A percentile compares a stretch with the other conserved stretches of the same genome.
These are phyloP conservation scores for Anneissia japonica DNA, from an alignment of 35 echinoderm and acorn worm genomes.

Conservation along the genomic window DNA sequence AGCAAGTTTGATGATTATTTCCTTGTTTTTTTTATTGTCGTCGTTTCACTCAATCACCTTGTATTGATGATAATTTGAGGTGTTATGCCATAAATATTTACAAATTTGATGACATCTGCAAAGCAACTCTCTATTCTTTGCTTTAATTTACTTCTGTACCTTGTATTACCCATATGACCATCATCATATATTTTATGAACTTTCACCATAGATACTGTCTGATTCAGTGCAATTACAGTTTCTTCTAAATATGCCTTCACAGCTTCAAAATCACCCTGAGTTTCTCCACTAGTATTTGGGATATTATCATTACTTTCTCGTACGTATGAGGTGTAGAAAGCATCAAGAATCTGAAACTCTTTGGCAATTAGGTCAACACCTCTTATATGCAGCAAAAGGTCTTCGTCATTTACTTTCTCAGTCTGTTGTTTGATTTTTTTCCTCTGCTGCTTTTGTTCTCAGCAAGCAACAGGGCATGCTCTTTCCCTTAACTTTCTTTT, in stretches of 20 bases:
- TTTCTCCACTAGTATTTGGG: too few species aligned
- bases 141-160: slow-evolving; percentile 2
- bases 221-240: slow-evolving; percentile 34
- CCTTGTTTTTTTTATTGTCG: slow-evolving; percentile 33
- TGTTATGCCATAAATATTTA: slow-evolving; percentile 23
- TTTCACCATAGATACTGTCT: slow-evolving; percentile 33
- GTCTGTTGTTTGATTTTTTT: too few species aligned
- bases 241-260: slow-evolving; percentile 9
- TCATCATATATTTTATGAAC: slow-evolving; percentile 35
- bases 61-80: slow-evolving; percentile 29
- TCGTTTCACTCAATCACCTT: slow-evolving; percentile 29
- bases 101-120: slow-evolving; percentile 20
- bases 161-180: slow-evolving; percentile 17
- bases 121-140: not conserved
- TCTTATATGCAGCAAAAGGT: too few species aligned
- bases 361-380: slow-evolving; percentile 23
- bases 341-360: slow-evolving; percentile 25
- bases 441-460: slow-evolving; percentile 11
- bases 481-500: not conserved
- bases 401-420: too few species aligned
- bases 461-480: slow-evolving; percentile 6
- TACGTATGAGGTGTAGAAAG: slow-evolving; percentile 4
- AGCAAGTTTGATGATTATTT: slow-evolving; percentile 29
- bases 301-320: slow-evolving; percentile 8
- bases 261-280: too few species aligned